Evolutionary conservation across 1,140 invertebrate species (phyloP), one percentile per base, ranked within the genome.

Genomic region (Hylaeus anthracinus): DNA sequence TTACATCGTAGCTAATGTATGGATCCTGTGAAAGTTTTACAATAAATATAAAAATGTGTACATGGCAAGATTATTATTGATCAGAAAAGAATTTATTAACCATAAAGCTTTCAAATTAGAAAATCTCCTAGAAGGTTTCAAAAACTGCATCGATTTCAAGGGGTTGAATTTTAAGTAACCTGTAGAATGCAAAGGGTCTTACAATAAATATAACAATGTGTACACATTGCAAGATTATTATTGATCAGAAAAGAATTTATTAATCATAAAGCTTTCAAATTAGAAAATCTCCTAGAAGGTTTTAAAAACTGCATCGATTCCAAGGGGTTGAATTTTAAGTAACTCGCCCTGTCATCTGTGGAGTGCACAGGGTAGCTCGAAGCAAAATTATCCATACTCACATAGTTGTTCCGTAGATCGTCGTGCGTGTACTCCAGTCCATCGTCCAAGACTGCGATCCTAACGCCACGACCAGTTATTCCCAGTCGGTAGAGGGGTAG

Each of bases 391-490:
- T 12, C 0, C 0, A 3, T 3, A 82, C 96, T 96, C 91, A 97
- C 97, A 89, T 98, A 98, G 92, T 98, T 98, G 5, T 93, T 93
- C 58, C 92, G 93, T 1, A 98, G 91, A 91, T 98, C 97, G 0
- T 96, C 95, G 91, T 98, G 97, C 41, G 95, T 96, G 90, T 96
- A 95, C 91, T 98, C 97, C 10, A 98, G 92, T 9, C 97, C 98
- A 93, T 99, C 98, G 90, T 98, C 98, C 8, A 99, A 93, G 71
- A 99, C 96, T 1, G 96, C 95, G 1, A 98, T 95, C 15, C 96
- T 95, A 1, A 98, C 94, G 6, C 96, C 96, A 85, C 94, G 95
- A 14, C 98, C 98, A 3, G 97, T 97, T 88, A 96, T 95, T 14
- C 97, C 97, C 91, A 95, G 94, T 84, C 92, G 92, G 94, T 98